A percentile compares a stretch with the other conserved stretches of the same genome.
Evolutionary conservation across 1,140 invertebrate species (phyloP).

Genomic region (Drosophila biarmipes): DNA sequence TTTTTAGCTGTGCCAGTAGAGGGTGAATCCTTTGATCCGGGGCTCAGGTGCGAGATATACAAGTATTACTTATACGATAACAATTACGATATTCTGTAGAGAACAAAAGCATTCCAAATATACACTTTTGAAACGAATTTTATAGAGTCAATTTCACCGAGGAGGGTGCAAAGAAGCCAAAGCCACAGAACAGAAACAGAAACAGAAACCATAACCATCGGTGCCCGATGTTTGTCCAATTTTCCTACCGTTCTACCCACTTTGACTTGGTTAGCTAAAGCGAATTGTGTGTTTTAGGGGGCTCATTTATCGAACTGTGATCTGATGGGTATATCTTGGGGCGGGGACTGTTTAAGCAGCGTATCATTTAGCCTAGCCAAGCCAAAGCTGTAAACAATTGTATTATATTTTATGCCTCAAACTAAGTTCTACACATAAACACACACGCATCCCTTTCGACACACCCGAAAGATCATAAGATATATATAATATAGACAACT

Average conservation of each 20-base stretch:
- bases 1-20: constrained; percentile 57
- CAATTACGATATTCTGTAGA: constrained; percentile 12
- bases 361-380: constrained; percentile 48
- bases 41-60: constrained; percentile 64
- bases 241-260: constrained; percentile 1
- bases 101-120: constrained; percentile 31
- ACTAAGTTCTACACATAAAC: constrained; percentile 48
- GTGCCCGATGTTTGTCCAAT: constrained; percentile 22
- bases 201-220: constrained; percentile 11
- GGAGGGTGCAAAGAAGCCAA: constrained; percentile 1
- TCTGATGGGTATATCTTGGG: constrained; percentile 35
- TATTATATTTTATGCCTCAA: constrained; percentile 71
- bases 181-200: constrained; percentile 6
- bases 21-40: constrained; percentile 38
- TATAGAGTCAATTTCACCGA: constrained; percentile 62
- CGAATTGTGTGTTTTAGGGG: constrained; percentile 13
- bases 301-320: constrained; percentile 35
- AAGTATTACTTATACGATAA: constrained; percentile 59
- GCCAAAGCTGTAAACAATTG: constrained; percentile 60
- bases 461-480: constrained; percentile 15
- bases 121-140: constrained; percentile 69
- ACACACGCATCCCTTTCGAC: constrained; percentile 24
- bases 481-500: constrained; percentile 44
- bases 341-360: constrained; percentile 2
- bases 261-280: constrained; percentile 42